Evolutionary conservation across 2,113 vertebrate species (phyloP).

Genomic region (Oxyruncus cristatus): DNA sequence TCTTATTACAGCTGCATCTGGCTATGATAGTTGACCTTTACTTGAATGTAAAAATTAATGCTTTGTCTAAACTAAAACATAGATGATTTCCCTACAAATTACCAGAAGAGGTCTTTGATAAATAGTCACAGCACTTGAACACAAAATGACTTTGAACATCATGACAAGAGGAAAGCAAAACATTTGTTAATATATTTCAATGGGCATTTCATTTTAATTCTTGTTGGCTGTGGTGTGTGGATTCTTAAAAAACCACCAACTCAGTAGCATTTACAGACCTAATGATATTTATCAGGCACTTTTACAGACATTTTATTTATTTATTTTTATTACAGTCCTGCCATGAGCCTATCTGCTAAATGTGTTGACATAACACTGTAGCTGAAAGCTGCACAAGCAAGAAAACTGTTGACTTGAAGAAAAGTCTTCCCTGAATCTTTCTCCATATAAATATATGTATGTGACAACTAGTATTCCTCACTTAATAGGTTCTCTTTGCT

Average conservation of each 20-base stretch:
- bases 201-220: background rate
- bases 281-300: background rate
- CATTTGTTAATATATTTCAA: background rate
- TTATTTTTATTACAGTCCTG: background rate
- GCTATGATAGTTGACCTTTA: slow-evolving; percentile 34
- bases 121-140: background rate
- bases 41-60: slow-evolving; percentile 39
- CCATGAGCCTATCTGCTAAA: background rate
- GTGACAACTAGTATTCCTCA: background rate
- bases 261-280: background rate
- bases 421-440: background rate
- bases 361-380: background rate
- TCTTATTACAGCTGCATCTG: slow-evolving; percentile 11
- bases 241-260: background rate
- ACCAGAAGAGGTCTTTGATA: background rate
- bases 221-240: background rate
- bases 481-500: background rate
- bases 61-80: slow-evolving; percentile 25
- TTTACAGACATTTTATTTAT: background rate
- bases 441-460: background rate
- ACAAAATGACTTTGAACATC: background rate
- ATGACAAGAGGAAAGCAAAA: background rate
- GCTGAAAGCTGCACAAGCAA: background rate
- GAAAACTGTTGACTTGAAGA: background rate
- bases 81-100: slow-evolving; percentile 8